These are phyloP conservation scores for Napeogenes inachia DNA, from an alignment of 2,888 invertebrate species.

Conservation along the genomic window DNA sequence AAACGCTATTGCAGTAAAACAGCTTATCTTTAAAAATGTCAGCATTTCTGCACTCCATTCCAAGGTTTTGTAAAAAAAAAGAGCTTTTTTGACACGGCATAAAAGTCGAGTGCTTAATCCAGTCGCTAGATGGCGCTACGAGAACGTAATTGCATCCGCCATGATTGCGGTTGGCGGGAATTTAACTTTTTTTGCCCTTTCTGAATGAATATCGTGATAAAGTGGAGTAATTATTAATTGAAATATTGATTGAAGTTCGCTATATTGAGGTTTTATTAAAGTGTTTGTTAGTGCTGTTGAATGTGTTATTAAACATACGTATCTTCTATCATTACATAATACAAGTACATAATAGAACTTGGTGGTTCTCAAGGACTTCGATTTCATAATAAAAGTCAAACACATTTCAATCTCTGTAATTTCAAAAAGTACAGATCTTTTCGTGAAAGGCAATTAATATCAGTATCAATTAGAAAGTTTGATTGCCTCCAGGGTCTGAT, in stretches of 20 bases:
- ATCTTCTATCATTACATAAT: no score
- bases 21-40: conserved; percentile 6
- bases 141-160: conserved; percentile 22
- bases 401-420: conserved; percentile 1
- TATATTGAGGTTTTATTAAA: background rate
- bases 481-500: conserved; percentile 19
- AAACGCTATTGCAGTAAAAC: background rate
- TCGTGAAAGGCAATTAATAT: conserved; percentile 25
- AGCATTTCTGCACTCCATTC: conserved; percentile 4
- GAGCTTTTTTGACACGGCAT: conserved; percentile 3
- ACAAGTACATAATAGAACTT: no score
- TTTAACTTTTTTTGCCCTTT: conserved; percentile 11
- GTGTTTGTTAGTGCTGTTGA: background rate
- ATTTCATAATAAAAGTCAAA: background rate
- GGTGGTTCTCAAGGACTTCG: no score
- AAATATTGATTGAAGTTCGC: conserved; percentile 2
- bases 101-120: conserved; percentile 7
- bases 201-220: conserved; percentile 7
- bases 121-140: conserved; percentile 21
- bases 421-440: background rate
- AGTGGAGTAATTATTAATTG: conserved; percentile 3
- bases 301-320: background rate
- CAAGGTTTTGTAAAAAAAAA: background rate
- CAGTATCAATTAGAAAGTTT: conserved; percentile 28
- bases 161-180: conserved; percentile 13